phyloP scores from a whole-genome alignment of 2,888 invertebrate genomes.

The Lithophane ornitopus region DNA sequence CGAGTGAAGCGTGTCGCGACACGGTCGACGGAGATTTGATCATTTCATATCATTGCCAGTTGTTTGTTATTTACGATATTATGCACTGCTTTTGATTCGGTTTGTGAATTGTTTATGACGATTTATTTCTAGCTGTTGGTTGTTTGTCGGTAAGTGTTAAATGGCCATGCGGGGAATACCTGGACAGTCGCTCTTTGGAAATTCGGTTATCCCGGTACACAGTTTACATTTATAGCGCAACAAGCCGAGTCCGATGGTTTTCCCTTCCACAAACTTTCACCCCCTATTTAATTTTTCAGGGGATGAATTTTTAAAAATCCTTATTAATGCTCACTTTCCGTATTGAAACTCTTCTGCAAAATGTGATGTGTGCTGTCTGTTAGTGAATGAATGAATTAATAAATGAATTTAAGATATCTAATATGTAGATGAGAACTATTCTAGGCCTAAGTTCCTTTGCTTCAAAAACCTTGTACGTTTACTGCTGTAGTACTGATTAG shows the following conservation, averaged over 20 bases:
- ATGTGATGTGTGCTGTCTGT: background rate
- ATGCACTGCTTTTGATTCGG: background rate
- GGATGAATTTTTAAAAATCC: no score
- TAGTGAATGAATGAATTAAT: background rate
- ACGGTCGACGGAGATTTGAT: slow-evolving; percentile 60
- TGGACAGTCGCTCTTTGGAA: background rate
- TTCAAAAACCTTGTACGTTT: background rate
- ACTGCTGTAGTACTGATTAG: background rate
- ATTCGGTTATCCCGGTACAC: background rate
- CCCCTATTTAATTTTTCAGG: no score
- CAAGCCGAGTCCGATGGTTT: background rate
- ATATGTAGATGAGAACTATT: background rate
- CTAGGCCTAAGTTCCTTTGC: background rate
- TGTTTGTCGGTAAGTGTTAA: background rate
- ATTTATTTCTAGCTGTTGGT: background rate
- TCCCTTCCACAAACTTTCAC: background rate
- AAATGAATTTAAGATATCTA: background rate
- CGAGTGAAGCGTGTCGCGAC: slow-evolving; percentile 64
- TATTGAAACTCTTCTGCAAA: background rate
- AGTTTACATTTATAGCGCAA: background rate
- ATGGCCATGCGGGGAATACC: background rate
- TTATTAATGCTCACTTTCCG: no score
- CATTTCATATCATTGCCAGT: slow-evolving; percentile 60
- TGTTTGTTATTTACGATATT: slow-evolving; percentile 27
- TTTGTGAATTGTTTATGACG: background rate